Conservation (phyloP, 2,888 invertebrate genomes). For the Tromatobia lineatoria region DNA sequence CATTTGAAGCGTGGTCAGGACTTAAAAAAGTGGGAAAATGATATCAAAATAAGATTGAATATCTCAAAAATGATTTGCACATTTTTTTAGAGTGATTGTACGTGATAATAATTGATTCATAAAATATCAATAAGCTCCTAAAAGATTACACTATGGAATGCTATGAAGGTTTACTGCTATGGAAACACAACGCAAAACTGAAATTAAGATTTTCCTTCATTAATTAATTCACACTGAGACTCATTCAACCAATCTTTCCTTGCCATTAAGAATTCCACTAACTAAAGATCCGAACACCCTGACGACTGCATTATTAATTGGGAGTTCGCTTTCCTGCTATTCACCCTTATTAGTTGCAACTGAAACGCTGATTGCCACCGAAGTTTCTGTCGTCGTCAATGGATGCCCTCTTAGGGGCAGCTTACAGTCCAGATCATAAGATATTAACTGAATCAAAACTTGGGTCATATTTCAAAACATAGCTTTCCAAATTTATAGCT, state of each 20-base stretch:
- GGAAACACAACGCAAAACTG: background rate
- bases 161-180: too few relatives aligned
- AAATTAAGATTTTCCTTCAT: slow-evolving; percentile 34
- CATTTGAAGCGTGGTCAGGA: background rate
- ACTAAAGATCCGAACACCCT: slow-evolving; percentile 49
- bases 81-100: background rate
- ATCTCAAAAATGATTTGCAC: too few relatives aligned
- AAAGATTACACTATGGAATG: too few relatives aligned
- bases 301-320: slow-evolving; percentile 56
- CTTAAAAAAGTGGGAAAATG: background rate
- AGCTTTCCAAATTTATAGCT: slow-evolving; percentile 60
- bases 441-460: slow-evolving; percentile 27
- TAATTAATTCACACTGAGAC: slow-evolving; percentile 63
- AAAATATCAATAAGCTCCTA: background rate
- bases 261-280: slow-evolving; percentile 43
- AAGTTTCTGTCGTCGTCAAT: background rate
- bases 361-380: slow-evolving; percentile 59
- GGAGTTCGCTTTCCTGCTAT: slow-evolving; percentile 60
- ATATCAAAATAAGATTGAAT: background rate
- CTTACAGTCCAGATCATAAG: slow-evolving; percentile 53
- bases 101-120: background rate
- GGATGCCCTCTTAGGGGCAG: slow-evolving; percentile 17
- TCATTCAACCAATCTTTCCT: slow-evolving; percentile 58
- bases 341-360: slow-evolving; percentile 32
- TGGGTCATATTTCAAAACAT: slow-evolving; percentile 48